phyloP scores from a whole-genome alignment of 2,113 vertebrate species.

The Pluvianellus socialis region DNA sequence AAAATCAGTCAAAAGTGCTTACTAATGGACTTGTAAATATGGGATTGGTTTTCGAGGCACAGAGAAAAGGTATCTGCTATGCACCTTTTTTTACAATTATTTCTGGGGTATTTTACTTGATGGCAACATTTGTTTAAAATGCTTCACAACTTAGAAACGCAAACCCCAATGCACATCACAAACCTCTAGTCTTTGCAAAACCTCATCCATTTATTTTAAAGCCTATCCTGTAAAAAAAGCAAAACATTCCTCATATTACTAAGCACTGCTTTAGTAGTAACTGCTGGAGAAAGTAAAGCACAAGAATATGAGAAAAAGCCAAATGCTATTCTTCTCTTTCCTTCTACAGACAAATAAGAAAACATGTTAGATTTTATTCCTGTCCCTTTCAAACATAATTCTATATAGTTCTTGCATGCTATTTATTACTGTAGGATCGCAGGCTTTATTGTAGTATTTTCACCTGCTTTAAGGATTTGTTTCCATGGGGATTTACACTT shows the following conservation, averaged over 20 bases:
- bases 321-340: neutral
- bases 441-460: neutral
- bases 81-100: neutral
- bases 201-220: neutral
- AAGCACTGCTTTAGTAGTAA: neutral
- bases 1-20: neutral
- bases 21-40: neutral
- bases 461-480: neutral
- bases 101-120: neutral
- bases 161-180: neutral
- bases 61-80: neutral
- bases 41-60: neutral
- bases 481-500: constrained; percentile 41
- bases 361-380: neutral
- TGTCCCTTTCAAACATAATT: neutral
- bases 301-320: neutral
- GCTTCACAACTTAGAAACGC: neutral
- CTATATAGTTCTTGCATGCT: neutral
- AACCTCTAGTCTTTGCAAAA: neutral
- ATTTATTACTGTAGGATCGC: neutral
- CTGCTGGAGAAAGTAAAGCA: neutral
- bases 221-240: neutral
- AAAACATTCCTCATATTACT: neutral
- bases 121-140: neutral
- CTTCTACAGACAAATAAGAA: neutral